Evolutionary conservation across 64 coral and sea anemone genomes (phyloP).

Genomic region (Montipora cactus): DNA sequence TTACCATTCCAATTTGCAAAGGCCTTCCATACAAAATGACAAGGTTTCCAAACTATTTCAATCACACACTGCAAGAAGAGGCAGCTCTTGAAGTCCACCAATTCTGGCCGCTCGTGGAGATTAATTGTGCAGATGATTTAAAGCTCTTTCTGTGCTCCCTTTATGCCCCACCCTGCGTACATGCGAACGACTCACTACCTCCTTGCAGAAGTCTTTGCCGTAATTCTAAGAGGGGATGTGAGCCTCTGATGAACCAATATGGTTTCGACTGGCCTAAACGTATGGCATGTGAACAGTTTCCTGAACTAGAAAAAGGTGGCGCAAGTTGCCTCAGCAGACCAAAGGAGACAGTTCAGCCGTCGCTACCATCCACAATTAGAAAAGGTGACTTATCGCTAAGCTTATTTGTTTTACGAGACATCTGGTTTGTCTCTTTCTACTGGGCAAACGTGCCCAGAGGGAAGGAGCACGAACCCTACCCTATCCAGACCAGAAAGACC

Average conservation of each 20-base stretch:
- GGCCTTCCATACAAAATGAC: constrained; percentile 68
- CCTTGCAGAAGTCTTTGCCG: constrained; percentile 62
- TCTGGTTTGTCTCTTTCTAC: too few relatives aligned
- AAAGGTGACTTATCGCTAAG: background rate
- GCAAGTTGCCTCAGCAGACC: background rate
- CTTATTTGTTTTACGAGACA: too few relatives aligned
- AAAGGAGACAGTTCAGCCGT: background rate
- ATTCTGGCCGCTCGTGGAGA: constrained; percentile 60
- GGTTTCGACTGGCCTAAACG: constrained; percentile 53
- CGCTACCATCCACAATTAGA: background rate
- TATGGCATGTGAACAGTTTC: constrained; percentile 58
- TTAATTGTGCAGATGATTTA: constrained; percentile 51
- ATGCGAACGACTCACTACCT: background rate
- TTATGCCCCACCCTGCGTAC: background rate
- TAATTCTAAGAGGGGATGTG: constrained; percentile 25
- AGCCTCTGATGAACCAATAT: background rate
- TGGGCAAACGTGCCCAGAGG: too few relatives aligned
- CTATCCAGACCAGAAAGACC: too few relatives aligned
- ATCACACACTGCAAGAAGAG: constrained; percentile 63
- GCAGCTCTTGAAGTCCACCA: constrained; percentile 41
- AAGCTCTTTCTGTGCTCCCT: constrained; percentile 61
- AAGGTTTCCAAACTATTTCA: constrained; percentile 69
- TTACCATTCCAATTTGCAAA: constrained; percentile 69
- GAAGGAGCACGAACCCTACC: too few relatives aligned
- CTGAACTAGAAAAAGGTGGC: background rate